Percentiles rank a stretch among this genome's conserved stretches.
Evolutionary conservation across 1,140 invertebrate species (phyloP).

Genomic region (Probaryconus sp.): DNA sequence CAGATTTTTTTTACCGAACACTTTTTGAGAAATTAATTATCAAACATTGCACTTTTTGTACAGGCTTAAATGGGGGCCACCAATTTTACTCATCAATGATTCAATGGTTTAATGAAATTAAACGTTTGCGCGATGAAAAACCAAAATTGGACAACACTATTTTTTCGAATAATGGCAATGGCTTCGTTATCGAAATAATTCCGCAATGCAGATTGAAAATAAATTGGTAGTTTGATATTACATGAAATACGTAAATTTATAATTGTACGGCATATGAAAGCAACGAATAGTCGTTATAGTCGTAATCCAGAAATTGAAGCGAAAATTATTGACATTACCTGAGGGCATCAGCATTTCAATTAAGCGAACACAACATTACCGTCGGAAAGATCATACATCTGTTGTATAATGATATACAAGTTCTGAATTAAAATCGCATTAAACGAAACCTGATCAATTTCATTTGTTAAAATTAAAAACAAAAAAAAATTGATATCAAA

Average conservation of each 20-base stretch:
- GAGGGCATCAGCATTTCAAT: conserved; percentile 30
- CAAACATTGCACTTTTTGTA: no score
- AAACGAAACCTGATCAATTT: no score
- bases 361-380: conserved; percentile 23
- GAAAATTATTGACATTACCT: conserved; percentile 42
- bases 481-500: no score
- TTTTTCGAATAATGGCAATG: neutral
- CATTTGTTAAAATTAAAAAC: no score
- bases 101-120: neutral
- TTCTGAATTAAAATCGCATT: no score
- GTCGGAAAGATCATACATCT: neutral
- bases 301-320: conserved; percentile 37
- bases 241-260: conserved; percentile 24
- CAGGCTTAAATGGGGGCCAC: no score
- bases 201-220: conserved; percentile 15
- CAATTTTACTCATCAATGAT: no score
- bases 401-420: neutral
- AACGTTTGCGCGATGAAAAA: neutral
- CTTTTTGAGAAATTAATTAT: no score
- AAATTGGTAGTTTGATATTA: conserved; percentile 37
- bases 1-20: no score
- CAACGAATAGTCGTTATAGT: conserved; percentile 19
- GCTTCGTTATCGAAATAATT: conserved; percentile 6
- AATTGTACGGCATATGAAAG: conserved; percentile 19
- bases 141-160: neutral